phyloP scores from a whole-genome alignment of 2,113 vertebrate species.

The Hemichromis elongatus region DNA sequence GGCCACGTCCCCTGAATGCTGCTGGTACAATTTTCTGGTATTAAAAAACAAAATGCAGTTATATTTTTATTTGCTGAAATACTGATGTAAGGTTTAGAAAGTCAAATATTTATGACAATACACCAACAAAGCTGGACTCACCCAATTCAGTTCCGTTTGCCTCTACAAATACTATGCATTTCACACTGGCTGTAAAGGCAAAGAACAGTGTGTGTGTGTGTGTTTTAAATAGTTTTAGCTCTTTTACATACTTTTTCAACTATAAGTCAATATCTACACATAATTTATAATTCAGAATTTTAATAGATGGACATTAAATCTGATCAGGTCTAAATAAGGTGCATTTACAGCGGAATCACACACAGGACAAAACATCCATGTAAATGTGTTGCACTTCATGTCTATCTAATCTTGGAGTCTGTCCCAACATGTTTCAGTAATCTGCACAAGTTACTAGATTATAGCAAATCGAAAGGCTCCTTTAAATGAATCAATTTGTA shows the following conservation, averaged over 20 bases:
- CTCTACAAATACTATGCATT: not conserved
- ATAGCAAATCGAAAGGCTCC: not conserved
- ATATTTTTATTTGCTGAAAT: not conserved
- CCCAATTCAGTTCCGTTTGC: rapidly evolving
- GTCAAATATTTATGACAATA: not conserved
- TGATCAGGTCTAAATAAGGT: not conserved
- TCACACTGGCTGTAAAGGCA: rapidly evolving
- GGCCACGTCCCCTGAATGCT: rapidly evolving
- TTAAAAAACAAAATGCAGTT: not conserved
- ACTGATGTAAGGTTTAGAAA: not conserved
- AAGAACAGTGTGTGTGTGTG: not conserved
- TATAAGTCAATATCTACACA: not conserved
- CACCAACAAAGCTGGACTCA: not conserved
- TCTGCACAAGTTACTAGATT: not conserved
- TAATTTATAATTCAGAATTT: too few species aligned
- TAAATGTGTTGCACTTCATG: not conserved
- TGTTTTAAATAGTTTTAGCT: not conserved
- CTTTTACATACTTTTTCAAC: not conserved
- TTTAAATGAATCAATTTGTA: not conserved
- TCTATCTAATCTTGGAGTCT: not conserved
- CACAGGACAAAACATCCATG: not conserved
- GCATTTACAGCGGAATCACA: not conserved
- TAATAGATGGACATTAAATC: not conserved
- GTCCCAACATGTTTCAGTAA: not conserved
- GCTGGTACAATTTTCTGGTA: rapidly evolving